Conservation (phyloP, 2,113 vertebrate species). For the Anguilla japonica region DNA sequence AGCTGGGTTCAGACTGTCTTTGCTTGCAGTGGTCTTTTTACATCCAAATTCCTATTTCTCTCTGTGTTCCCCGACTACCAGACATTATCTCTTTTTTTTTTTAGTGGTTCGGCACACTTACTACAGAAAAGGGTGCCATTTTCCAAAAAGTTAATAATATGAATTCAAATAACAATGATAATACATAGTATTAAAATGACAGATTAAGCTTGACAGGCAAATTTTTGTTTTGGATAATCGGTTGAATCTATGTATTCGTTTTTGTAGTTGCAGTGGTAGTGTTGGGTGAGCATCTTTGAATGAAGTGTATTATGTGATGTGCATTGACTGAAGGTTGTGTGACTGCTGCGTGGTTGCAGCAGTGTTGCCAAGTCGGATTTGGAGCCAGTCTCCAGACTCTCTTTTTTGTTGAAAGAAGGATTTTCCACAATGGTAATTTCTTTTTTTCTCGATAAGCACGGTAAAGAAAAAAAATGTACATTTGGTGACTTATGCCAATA, state of each 20-base stretch:
- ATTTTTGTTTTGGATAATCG: not conserved
- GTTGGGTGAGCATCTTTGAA: not conserved
- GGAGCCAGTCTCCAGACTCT: not conserved
- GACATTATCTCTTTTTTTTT: not conserved
- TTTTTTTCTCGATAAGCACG: not conserved
- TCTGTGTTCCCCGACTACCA: too few relatives aligned
- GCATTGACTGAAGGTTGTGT: not conserved
- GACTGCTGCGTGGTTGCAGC: not conserved
- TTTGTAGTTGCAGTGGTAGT: not conserved
- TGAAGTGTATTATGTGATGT: not conserved
- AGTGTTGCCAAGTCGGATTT: not conserved
- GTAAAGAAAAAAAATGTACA: not conserved
- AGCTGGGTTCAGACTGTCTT: constrained; percentile 65
- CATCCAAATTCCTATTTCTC: too few relatives aligned
- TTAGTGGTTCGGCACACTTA: not conserved
- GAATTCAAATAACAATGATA: not conserved
- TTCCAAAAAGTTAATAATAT: not conserved
- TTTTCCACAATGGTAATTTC: not conserved
- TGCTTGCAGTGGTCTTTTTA: constrained; percentile 65
- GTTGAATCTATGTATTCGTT: not conserved
- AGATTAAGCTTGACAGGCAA: not conserved
- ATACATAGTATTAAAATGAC: not conserved
- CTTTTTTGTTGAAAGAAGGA: not conserved
- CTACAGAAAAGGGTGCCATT: not conserved
- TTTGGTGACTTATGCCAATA: not conserved